phyloP scores from a whole-genome alignment of 2,797 vertebrate species.

The Pempheris klunzingeri region DNA sequence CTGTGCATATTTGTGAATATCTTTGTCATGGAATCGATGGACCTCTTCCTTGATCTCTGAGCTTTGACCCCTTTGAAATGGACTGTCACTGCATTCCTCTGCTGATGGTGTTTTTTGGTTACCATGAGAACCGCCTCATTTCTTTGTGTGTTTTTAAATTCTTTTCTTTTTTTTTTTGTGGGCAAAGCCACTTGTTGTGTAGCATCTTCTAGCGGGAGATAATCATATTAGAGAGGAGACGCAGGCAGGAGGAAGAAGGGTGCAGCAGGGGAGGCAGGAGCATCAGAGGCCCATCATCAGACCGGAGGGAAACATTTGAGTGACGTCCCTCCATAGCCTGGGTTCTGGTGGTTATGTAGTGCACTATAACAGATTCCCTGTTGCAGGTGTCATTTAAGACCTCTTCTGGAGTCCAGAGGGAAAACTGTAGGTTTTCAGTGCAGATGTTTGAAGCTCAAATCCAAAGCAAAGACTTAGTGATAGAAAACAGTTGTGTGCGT shows the following conservation, averaged over 20 bases:
- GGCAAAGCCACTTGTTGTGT: slow-evolving; percentile 80
- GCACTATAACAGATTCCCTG: slow-evolving; percentile 57
- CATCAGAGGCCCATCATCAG: slow-evolving; percentile 48
- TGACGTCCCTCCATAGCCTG: slow-evolving; percentile 47
- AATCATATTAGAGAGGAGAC: slow-evolving; percentile 81
- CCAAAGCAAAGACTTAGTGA: slow-evolving; percentile 75
- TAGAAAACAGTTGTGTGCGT: slow-evolving; percentile 84
- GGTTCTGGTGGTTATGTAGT: slow-evolving; percentile 45
- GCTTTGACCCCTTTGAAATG: slow-evolving; percentile 71
- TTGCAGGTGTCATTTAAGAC: slow-evolving; percentile 42
- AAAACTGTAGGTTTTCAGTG: slow-evolving; percentile 48
- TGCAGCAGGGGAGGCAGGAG: slow-evolving; percentile 47
- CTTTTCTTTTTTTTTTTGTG: slow-evolving; percentile 33
- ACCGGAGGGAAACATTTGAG: slow-evolving; percentile 45
- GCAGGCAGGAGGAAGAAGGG: slow-evolving; percentile 55
- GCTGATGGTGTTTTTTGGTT: slow-evolving; percentile 73
- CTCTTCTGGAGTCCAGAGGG: slow-evolving; percentile 31
- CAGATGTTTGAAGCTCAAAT: slow-evolving; percentile 60
- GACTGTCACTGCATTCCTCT: slow-evolving; percentile 77
- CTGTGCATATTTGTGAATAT: slow-evolving; percentile 80
- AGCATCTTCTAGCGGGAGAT: slow-evolving; percentile 86
- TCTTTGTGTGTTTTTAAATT: slow-evolving; percentile 57
- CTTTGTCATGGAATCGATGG: slow-evolving; percentile 56
- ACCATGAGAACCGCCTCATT: slow-evolving; percentile 69
- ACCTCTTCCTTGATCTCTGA: slow-evolving; percentile 75